These are phyloP conservation scores for Trissolcus japonicus DNA, from an alignment of 2,888 invertebrate species.

Conservation along the genomic window DNA sequence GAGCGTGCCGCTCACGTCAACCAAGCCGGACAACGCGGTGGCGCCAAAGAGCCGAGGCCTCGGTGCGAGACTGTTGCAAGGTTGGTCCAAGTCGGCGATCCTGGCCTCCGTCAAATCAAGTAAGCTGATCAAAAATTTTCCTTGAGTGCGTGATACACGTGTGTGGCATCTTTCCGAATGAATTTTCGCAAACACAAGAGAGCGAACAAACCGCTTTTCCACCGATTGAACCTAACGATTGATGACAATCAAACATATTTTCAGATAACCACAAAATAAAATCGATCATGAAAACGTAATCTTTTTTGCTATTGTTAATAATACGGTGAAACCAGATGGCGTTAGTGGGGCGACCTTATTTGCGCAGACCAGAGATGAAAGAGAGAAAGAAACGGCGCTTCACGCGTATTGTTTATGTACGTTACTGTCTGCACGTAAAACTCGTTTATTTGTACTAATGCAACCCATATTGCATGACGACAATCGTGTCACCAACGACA, in stretches of 20 bases:
- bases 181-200: background rate
- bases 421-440: constrained; percentile 42
- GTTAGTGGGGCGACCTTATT: constrained; percentile 50
- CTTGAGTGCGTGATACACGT: background rate
- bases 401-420: constrained; percentile 53
- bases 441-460: constrained; percentile 12
- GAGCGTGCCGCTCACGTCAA: constrained; percentile 20
- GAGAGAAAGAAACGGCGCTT: constrained; percentile 47
- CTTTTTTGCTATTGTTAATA: constrained; percentile 45
- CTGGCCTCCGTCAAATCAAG: constrained; percentile 51
- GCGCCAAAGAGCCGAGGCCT: constrained; percentile 67
- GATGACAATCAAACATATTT: constrained; percentile 36
- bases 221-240: constrained; percentile 3
- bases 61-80: constrained; percentile 78
- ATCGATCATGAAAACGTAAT: constrained; percentile 52
- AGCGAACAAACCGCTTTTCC: background rate
- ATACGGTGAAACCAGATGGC: constrained; percentile 50
- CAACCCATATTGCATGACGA: constrained; percentile 2
- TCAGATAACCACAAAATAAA: constrained; percentile 53
- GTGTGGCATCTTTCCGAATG: constrained; percentile 3
- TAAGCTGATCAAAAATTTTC: constrained; percentile 7
- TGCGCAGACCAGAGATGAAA: constrained; percentile 49
- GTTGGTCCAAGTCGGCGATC: constrained; percentile 68
- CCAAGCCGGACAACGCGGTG: constrained; percentile 73
- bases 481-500: background rate